Evolutionary conservation across 2,797 vertebrate genomes (phyloP).

Genomic region (Corythornis leucogaster): DNA sequence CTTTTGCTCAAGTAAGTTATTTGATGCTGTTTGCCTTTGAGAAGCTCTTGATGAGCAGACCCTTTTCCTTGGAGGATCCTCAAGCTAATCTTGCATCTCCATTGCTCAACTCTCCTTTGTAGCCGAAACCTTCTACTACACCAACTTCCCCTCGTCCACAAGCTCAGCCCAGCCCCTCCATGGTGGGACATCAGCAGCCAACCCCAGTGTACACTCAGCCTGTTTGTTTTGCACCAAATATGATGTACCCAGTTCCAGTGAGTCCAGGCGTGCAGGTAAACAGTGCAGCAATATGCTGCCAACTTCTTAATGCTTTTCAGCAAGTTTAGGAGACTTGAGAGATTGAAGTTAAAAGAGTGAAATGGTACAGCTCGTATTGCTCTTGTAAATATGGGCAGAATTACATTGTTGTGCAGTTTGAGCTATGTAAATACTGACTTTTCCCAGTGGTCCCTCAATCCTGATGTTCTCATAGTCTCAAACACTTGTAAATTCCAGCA

Average conservation of each 20-base stretch:
- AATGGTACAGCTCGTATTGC: not conserved
- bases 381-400: not conserved
- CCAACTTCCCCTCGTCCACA: slow-evolving; percentile 95
- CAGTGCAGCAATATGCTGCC: not conserved
- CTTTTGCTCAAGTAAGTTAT: slow-evolving; percentile 89
- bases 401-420: not conserved
- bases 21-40: not conserved
- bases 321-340: not conserved
- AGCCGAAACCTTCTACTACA: slow-evolving; percentile 98
- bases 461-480: not conserved
- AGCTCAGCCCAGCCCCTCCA: slow-evolving; percentile 97
- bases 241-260: slow-evolving; percentile 97
- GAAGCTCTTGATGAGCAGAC: not conserved
- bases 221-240: slow-evolving; percentile 95
- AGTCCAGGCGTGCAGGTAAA: slow-evolving; percentile 97
- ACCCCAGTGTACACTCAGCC: slow-evolving; percentile 92
- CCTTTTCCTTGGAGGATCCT: not conserved
- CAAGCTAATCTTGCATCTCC: slow-evolving; percentile 7
- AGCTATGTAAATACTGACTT: not conserved
- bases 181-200: slow-evolving; percentile 94
- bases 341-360: not conserved
- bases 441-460: not conserved
- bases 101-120: slow-evolving; percentile 39
- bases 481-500: not conserved
- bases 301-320: not conserved